Base-by-base conservation (phyloP, 2,888 invertebrate genomes). In the Phortica magna region DNA sequence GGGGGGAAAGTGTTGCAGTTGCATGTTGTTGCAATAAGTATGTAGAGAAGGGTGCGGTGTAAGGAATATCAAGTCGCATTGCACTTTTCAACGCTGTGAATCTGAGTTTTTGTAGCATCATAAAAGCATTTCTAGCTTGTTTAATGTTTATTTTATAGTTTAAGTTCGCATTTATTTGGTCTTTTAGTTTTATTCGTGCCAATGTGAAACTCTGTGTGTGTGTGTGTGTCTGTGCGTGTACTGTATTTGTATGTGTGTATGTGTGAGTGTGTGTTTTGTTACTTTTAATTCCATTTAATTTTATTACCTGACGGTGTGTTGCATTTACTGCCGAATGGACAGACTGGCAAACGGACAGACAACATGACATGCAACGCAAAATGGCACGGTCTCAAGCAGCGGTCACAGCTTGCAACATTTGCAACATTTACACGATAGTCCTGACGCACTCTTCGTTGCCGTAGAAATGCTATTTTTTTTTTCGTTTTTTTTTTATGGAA, bases 81-180 rank as follows among this genome's bases (percentile, higher is more conserved):
- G 70, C 53, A 70, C 22, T 42, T 42, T 43, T 68, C 48, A 43
- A 41, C 68, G 48, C 14, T 65, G 39, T 22, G 61, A 61, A 61
- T 61, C 61, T 22, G 22, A 22, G 77, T 84, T 85, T 87, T 81
- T 82, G 85, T 79, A 81, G 87, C 78, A 71, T 55, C 82, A 87
- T 88, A 88, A 88, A 88, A 89, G 78, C 82, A 88, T 89, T 89
- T 88, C 88, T 84, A 85, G 84, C 85, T 85, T 84, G 84, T 86
- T 90, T 89, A 89, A 88, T 88, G 88, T 85, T 88, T 87, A 88
- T 89, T 89, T 89, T 89, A 89, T 89, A 88, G 90, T 89, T 89
- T 83, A 89, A 89, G 89, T 89, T 89, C 82, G 88, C 85, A 85
- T 89, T 89, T 89, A 83, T 86, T 84, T 88, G 84, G 84, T 83